A percentile compares a stretch with the other conserved stretches of the same genome.
Conservation (phyloP, 2,113 vertebrate genomes). For the Microcebus lehilahytsara region DNA sequence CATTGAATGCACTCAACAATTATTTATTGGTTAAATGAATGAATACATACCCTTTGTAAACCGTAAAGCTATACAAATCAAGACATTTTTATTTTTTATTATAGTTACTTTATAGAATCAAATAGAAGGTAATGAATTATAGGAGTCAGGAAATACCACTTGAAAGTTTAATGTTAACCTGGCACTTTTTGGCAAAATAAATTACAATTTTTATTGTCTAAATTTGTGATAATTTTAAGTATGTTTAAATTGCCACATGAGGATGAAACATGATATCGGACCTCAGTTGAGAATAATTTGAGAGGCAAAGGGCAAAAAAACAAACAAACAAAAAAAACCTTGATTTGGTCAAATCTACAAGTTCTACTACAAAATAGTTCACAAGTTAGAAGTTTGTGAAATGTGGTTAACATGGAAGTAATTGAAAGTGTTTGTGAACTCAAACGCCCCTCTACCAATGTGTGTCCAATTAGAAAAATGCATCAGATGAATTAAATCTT, state of each 20-base stretch:
- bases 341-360: fast-evolving
- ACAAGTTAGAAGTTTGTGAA: slow-evolving; percentile 54
- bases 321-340: not conserved
- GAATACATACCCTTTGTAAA: not conserved
- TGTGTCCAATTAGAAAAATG: not conserved
- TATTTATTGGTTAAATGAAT: not conserved
- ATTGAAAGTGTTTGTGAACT: slow-evolving; percentile 54
- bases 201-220: not conserved
- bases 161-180: not conserved
- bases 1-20: not conserved
- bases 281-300: not conserved
- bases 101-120: not conserved
- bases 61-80: not conserved
- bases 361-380: not conserved
- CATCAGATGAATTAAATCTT: slow-evolving; percentile 45
- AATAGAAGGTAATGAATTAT: not conserved
- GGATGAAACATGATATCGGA: not conserved
- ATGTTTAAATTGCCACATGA: not conserved
- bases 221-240: not conserved
- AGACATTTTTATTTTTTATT: not conserved
- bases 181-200: not conserved
- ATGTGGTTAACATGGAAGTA: slow-evolving; percentile 46
- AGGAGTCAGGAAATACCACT: not conserved
- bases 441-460: slow-evolving; percentile 37
- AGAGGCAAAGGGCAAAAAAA: not conserved